Evolutionary conservation across 2,888 invertebrate genomes (phyloP).

Genomic region (Caenorhabditis becei): DNA sequence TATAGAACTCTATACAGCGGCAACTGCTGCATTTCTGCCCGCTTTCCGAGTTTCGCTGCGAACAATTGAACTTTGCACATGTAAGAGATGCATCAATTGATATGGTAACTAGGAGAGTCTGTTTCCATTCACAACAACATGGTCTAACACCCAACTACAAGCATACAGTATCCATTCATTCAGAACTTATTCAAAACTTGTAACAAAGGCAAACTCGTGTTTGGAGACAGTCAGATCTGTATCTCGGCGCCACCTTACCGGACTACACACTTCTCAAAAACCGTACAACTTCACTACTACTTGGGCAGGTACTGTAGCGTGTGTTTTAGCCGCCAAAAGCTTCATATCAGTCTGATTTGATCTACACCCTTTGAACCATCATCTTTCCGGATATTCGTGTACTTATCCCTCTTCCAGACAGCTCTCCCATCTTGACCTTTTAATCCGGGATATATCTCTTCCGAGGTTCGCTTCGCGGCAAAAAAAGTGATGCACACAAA

Average conservation of each 20-base stretch:
- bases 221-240: too few relatives aligned
- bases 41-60: not conserved
- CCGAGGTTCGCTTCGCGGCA: not conserved
- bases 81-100: too few relatives aligned
- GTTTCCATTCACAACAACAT: too few relatives aligned
- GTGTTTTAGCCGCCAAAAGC: too few relatives aligned
- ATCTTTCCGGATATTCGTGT: not conserved
- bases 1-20: conserved; percentile 12
- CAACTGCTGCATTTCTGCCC: not conserved
- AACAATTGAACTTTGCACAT: not conserved
- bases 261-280: too few relatives aligned
- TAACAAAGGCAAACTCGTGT: too few relatives aligned
- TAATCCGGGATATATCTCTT: conserved; percentile 1
- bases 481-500: not conserved
- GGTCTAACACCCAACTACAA: too few relatives aligned
- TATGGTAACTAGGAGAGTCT: not conserved
- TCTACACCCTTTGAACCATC: not conserved
- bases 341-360: not conserved
- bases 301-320: too few relatives aligned
- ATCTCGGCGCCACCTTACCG: too few relatives aligned
- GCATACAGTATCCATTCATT: too few relatives aligned
- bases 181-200: too few relatives aligned
- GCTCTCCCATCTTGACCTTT: conserved; percentile 4
- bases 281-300: too few relatives aligned
- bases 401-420: not conserved